Conservation (phyloP, 1,140 invertebrate genomes). For the Trachymyrmex septentrionalis region DNA sequence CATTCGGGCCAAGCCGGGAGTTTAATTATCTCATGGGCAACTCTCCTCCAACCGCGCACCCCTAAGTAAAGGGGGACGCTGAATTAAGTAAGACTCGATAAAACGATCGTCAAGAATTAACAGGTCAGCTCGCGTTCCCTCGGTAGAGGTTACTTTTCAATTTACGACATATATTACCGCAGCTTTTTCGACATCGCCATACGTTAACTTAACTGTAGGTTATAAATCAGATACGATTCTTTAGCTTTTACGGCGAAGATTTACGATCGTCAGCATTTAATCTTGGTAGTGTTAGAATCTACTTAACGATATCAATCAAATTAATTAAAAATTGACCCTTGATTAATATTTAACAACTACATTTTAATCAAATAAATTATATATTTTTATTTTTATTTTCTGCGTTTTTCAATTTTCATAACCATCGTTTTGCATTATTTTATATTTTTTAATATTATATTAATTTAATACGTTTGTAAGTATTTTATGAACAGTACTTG, state of each 20-base stretch:
- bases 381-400: not conserved
- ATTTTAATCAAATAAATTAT: not conserved
- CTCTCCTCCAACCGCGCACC: slow-evolving; percentile 11
- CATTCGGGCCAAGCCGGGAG: slow-evolving; percentile 78
- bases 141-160: slow-evolving; percentile 57
- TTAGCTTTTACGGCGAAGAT: not conserved
- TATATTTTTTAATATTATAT: not conserved
- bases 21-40: slow-evolving; percentile 80
- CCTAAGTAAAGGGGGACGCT: slow-evolving; percentile 74
- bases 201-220: slow-evolving; percentile 21
- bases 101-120: slow-evolving; percentile 78
- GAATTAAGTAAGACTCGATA: slow-evolving; percentile 81
- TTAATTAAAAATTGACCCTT: slow-evolving; percentile 3
- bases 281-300: not conserved
- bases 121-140: slow-evolving; percentile 36
- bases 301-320: not conserved
- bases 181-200: not conserved
- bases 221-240: slow-evolving; percentile 4
- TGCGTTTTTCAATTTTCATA: not conserved
- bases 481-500: too few relatives aligned
- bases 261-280: slow-evolving; percentile 28
- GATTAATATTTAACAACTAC: not conserved
- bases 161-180: slow-evolving; percentile 42
- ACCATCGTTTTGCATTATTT: not conserved
- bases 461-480: not conserved